Conservation (phyloP, 2,113 vertebrate genomes). For the Cephalopterus ornatus region DNA sequence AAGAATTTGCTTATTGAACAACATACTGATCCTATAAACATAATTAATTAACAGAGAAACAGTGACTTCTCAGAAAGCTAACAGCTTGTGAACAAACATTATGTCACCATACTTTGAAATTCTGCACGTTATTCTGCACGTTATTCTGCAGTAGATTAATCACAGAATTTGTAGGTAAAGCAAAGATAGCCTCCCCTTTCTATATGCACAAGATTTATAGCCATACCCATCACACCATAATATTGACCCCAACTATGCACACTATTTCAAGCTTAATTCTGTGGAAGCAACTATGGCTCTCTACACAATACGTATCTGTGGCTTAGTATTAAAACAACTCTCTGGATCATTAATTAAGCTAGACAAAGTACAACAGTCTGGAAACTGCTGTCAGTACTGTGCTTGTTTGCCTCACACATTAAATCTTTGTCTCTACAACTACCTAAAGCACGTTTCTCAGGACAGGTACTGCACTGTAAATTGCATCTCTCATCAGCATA, state of each 20-base stretch:
- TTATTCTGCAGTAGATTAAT: slow-evolving; percentile 58
- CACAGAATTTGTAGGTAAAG: slow-evolving; percentile 59
- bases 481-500: neutral
- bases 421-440: neutral
- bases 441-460: neutral
- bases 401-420: neutral
- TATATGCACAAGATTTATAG: slow-evolving; percentile 20
- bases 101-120: neutral
- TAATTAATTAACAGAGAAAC: slow-evolving; percentile 27
- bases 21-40: neutral
- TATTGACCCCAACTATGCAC: slow-evolving; percentile 1
- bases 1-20: neutral
- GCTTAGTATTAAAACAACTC: neutral
- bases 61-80: slow-evolving; percentile 21
- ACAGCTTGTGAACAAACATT: neutral
- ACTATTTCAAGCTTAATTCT: neutral
- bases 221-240: slow-evolving; percentile 34
- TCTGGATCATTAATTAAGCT: neutral
- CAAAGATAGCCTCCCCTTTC: slow-evolving; percentile 38
- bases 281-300: neutral
- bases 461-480: neutral
- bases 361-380: neutral
- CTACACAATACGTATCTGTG: neutral
- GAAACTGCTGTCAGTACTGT: neutral
- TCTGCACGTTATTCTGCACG: slow-evolving; percentile 22